A percentile compares a stretch with the other conserved stretches of the same genome.
These are phyloP conservation scores for Blastobasis adustella DNA, from an alignment of 2,888 invertebrate genomes.

Conservation along the genomic window DNA sequence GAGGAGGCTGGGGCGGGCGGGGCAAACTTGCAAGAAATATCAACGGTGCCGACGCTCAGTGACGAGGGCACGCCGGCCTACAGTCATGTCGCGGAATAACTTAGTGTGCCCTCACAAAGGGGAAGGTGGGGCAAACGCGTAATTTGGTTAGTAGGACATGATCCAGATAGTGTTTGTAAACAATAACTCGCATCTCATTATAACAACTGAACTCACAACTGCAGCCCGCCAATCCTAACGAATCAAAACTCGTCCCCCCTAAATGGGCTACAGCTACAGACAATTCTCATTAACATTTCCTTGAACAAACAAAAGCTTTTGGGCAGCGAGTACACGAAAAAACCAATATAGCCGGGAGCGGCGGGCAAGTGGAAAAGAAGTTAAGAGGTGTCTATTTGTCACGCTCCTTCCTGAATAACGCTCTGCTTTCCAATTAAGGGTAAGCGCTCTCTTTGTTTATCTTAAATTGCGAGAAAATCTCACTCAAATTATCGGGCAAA, in stretches of 20 bases:
- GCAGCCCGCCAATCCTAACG: too few species aligned
- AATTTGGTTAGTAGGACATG: too few species aligned
- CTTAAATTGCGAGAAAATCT: constrained; percentile 76
- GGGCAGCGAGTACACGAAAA: constrained; percentile 54
- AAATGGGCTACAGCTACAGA: constrained; percentile 12
- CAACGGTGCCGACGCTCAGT: constrained; percentile 20
- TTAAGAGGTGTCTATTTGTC: constrained; percentile 76
- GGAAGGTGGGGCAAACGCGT: too few species aligned
- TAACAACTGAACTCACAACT: too few species aligned
- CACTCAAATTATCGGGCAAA: constrained; percentile 74
- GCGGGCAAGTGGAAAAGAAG: constrained; percentile 70
- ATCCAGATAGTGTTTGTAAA: too few species aligned
- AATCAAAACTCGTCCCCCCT: too few species aligned
- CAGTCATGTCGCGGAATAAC: neutral
- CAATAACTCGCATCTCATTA: too few species aligned
- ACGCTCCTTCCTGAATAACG: constrained; percentile 72
- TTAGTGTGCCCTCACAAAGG: too few species aligned
- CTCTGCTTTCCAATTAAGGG: constrained; percentile 75
- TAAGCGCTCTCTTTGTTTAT: constrained; percentile 75
- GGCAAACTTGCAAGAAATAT: constrained; percentile 48
- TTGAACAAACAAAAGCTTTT: constrained; percentile 64
- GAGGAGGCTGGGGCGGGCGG: constrained; percentile 26
- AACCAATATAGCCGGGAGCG: constrained; percentile 65
- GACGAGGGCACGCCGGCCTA: constrained; percentile 11
- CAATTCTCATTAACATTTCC: constrained; percentile 57